Conservation (phyloP, 2,797 vertebrate genomes). For the Ispidina picta region DNA sequence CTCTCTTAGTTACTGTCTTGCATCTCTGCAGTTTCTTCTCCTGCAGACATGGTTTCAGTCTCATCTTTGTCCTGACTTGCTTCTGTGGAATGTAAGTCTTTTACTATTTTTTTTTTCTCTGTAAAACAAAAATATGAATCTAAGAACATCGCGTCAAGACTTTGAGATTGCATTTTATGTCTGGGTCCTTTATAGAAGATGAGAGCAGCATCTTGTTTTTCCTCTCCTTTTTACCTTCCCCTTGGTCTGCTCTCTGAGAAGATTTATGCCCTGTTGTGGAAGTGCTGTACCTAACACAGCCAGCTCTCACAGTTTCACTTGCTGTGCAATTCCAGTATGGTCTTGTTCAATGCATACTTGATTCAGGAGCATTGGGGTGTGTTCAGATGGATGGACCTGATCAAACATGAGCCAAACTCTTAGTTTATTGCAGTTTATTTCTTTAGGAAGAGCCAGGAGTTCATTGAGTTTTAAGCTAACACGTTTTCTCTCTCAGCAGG, state of each 20-base stretch:
- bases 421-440: slow-evolving; percentile 58
- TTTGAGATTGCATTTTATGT: slow-evolving; percentile 23
- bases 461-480: slow-evolving; percentile 64
- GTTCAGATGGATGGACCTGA: slow-evolving; percentile 51
- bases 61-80: slow-evolving; percentile 53
- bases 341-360: slow-evolving; percentile 57
- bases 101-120: not conserved
- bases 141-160: slow-evolving; percentile 14
- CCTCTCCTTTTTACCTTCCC: not conserved
- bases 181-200: not conserved
- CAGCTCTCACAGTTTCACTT: slow-evolving; percentile 47
- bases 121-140: slow-evolving; percentile 35
- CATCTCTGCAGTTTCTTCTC: slow-evolving; percentile 37
- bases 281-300: slow-evolving; percentile 19
- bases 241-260: slow-evolving; percentile 2
- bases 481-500: slow-evolving; percentile 62
- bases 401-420: slow-evolving; percentile 40
- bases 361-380: slow-evolving; percentile 47
- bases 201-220: slow-evolving; percentile 9
- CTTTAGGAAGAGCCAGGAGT: slow-evolving; percentile 45
- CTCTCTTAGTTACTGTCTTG: slow-evolving; percentile 10
- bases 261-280: slow-evolving; percentile 60
- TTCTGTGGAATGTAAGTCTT: slow-evolving; percentile 38
- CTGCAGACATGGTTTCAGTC: slow-evolving; percentile 26
- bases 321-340: slow-evolving; percentile 50